phyloP scores from a whole-genome alignment of 1,140 invertebrate genomes.

The Streblospio benedicti region DNA sequence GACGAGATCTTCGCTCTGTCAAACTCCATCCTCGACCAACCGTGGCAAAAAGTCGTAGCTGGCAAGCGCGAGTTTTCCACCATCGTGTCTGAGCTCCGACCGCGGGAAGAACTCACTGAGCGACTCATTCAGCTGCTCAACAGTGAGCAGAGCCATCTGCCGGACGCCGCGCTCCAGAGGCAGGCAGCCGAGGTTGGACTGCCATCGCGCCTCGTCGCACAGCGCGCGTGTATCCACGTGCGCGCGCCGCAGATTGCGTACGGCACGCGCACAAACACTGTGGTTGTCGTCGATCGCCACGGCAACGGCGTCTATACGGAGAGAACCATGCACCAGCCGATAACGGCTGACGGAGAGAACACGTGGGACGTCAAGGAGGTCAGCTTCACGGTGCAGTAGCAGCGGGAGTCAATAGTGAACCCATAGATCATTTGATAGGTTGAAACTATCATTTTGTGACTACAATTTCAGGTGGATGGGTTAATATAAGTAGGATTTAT shows the following conservation, averaged over 20 bases:
- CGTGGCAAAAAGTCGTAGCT: constrained; percentile 3
- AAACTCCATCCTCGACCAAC: constrained; percentile 4
- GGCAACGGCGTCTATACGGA: constrained; percentile 1
- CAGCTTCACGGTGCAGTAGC: too few relatives aligned
- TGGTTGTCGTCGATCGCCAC: constrained; percentile 3
- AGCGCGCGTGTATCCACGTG: background rate
- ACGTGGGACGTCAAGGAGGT: too few relatives aligned
- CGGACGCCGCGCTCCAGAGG: background rate
- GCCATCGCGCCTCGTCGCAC: background rate
- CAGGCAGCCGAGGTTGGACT: background rate
- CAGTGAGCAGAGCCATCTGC: background rate
- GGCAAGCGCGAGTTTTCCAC: background rate
- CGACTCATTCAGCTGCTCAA: constrained; percentile 1
- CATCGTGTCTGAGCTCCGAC: background rate
- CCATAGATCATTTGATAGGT: too few relatives aligned
- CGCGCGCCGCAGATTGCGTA: background rate
- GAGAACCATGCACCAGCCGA: constrained; percentile 3
- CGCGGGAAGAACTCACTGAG: background rate
- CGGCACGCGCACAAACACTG: constrained; percentile 3
- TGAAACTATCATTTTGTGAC: too few relatives aligned
- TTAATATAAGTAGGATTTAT: too few relatives aligned
- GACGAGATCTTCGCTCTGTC: background rate
- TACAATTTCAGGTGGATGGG: too few relatives aligned
- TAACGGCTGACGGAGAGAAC: background rate
- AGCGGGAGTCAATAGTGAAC: too few relatives aligned